Conservation (phyloP, 2,113 vertebrate species). For the Eidolon helvum region DNA sequence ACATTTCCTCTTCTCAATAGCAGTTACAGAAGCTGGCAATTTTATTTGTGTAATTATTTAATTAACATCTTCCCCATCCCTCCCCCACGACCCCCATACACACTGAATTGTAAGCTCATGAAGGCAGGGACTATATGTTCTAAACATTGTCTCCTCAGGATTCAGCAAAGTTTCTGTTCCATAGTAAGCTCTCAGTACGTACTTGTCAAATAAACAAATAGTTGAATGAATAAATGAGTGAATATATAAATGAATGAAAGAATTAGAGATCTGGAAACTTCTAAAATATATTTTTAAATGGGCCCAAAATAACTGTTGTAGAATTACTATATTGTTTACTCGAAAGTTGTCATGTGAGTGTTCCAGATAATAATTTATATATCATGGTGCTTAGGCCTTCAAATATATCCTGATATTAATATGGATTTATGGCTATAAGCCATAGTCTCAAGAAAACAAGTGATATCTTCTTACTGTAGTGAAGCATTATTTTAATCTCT, state of each 20-base stretch:
- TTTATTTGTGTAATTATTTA: background rate
- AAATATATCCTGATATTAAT: constrained; percentile 20
- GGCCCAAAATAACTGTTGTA: background rate
- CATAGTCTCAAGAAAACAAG: background rate
- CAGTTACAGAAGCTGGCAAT: background rate
- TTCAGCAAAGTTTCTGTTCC: background rate
- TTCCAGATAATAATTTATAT: background rate
- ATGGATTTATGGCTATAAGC: background rate
- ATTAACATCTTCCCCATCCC: background rate
- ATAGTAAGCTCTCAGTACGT: background rate
- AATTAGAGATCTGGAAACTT: background rate
- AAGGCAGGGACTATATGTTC: background rate
- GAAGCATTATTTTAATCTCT: background rate
- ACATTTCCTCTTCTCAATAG: background rate
- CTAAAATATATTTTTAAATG: background rate
- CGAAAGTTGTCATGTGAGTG: background rate
- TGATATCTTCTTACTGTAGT: constrained; percentile 7
- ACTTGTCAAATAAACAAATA: background rate
- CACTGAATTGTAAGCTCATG: background rate
- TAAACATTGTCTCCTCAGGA: background rate
- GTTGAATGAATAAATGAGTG: background rate
- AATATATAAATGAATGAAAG: background rate
- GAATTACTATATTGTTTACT: background rate
- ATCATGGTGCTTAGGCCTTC: background rate
- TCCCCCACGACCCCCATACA: no score